Evolutionary conservation across 2,888 invertebrate species (phyloP), one percentile per base, ranked within the genome.

Genomic region (Trichogramma dendrolimi): DNA sequence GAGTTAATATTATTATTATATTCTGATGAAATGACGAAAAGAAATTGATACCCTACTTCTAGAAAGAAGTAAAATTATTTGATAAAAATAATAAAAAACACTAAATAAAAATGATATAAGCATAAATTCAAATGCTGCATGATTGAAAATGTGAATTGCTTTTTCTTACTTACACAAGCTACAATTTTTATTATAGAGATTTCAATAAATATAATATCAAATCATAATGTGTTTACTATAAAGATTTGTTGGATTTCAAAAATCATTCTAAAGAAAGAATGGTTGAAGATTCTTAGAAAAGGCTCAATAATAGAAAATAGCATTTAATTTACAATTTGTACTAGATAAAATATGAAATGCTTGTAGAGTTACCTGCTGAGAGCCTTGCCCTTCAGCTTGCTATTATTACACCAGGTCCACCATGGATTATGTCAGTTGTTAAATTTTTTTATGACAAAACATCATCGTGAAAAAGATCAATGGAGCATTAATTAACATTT

Each of bases 381-480:
- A 81, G 85, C 87, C 84, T 88, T 88, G 84, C 90, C 90, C 81
- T 87, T 88, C 75, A 90, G 88, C 86, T 87, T 88, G 86, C 90
- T 90, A 82, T 78, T 85, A 82, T 27, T 83, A 84, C 81, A 82
- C 74, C 77, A 75, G 75, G 74, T 76, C 77, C 78, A 72, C 68
- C 76, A 75, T 73, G 73, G 78, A 74, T 73, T 74, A 75, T 70
- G 71, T 70, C 71, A 72, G 73, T 71, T 71, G 71, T 72, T 67
- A 69, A 68, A 68, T 70, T 51, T 62, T 61, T 73, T 72, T 74
- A 71, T 27, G 70, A 72, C 73, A 71, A 70, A 73, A 71, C 72
- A 71, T 75, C 72, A 71, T 71, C 74, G 71, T 74, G 66, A 69
- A 71, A 71, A 68, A 73, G 67, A 71, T 69, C 66, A 68, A 61